These are phyloP conservation scores for Pachyseris speciosa DNA, from an alignment of 64 coral and sea anemone genomes.

Conservation along the genomic window DNA sequence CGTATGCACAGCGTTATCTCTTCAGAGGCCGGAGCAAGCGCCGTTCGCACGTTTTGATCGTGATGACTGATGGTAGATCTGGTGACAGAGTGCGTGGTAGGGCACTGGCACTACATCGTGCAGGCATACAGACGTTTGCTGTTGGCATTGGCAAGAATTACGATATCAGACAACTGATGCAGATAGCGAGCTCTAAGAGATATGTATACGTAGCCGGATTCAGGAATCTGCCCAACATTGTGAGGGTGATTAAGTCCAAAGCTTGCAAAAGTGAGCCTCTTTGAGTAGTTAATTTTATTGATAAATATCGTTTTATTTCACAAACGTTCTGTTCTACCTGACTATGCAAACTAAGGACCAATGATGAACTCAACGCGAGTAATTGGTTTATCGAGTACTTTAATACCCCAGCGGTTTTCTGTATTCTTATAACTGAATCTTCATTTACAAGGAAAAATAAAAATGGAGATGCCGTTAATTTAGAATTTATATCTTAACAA, in stretches of 20 bases:
- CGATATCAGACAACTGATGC: conserved; percentile 53
- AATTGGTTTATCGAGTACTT: too few relatives aligned
- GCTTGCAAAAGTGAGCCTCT: conserved; percentile 63
- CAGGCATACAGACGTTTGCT: conserved; percentile 42
- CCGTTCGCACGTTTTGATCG: conserved; percentile 21
- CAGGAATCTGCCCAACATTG: conserved; percentile 59
- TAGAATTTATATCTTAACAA: neutral
- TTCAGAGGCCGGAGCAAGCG: conserved; percentile 18
- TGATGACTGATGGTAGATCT: conserved; percentile 64
- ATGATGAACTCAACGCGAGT: too few relatives aligned
- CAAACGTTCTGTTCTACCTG: too few relatives aligned
- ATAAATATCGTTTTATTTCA: too few relatives aligned
- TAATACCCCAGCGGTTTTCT: too few relatives aligned
- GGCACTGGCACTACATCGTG: conserved; percentile 30
- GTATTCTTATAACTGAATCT: too few relatives aligned
- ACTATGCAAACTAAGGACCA: neutral
- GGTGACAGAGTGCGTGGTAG: conserved; percentile 1
- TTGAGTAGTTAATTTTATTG: neutral
- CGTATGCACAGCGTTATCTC: conserved; percentile 29
- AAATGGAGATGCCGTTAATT: too few relatives aligned
- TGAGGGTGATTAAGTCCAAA: conserved; percentile 59
- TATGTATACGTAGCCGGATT: conserved; percentile 51
- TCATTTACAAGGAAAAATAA: too few relatives aligned
- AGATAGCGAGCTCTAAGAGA: conserved; percentile 49
- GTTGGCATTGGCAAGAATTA: conserved; percentile 67